A percentile compares a stretch with the other conserved stretches of the same genome.
Conservation (phyloP, 64 coral and sea anemone species). For the Cladopsammia gracilis region DNA sequence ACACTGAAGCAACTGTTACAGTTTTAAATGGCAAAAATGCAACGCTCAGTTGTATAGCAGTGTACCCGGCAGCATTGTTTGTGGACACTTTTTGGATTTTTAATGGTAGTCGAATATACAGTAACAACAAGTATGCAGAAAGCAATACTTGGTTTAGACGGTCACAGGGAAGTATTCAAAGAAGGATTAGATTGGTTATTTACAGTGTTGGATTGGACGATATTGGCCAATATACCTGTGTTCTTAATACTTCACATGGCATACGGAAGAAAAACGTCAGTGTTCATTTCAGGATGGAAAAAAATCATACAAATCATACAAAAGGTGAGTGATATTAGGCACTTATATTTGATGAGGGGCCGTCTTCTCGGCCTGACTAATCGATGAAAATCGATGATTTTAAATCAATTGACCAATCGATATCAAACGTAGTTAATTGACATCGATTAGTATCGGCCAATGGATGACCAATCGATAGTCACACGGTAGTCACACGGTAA, state of each 20-base stretch:
- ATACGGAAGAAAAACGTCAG: conserved; percentile 4
- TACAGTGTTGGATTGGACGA: not conserved
- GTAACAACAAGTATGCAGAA: not conserved
- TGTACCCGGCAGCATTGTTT: conserved; percentile 19
- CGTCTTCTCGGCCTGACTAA: too few species aligned
- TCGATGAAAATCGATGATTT: too few species aligned
- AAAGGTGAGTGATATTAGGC: too few species aligned
- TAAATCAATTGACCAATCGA: too few species aligned
- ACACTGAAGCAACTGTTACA: too few species aligned
- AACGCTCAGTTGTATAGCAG: not conserved
- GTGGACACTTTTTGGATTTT: conserved; percentile 26
- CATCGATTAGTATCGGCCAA: too few species aligned
- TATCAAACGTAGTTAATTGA: too few species aligned
- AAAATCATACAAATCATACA: too few species aligned
- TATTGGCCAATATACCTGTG: not conserved
- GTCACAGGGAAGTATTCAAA: not conserved
- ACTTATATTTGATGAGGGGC: too few species aligned
- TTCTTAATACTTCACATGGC: conserved; percentile 36
- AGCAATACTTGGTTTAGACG: not conserved
- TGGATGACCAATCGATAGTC: too few species aligned
- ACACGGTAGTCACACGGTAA: too few species aligned
- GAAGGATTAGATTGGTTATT: not conserved
- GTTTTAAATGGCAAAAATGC: not conserved
- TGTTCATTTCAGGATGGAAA: not conserved
- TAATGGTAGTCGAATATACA: not conserved